These are phyloP conservation scores for Pelusios castaneus DNA, from an alignment of 2,113 vertebrate genomes.

Conservation along the genomic window DNA sequence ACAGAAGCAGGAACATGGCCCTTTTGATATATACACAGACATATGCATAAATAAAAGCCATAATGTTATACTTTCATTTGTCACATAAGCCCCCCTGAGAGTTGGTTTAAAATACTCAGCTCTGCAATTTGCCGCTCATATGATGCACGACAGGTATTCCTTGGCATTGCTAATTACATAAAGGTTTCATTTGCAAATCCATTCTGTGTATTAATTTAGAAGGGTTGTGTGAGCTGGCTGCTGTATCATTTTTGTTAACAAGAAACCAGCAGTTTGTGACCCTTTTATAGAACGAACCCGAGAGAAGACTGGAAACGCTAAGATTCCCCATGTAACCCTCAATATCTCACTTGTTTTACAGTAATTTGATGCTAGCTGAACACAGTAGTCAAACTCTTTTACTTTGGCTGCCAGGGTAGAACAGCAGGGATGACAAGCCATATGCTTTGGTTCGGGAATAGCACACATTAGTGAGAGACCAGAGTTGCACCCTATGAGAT, in stretches of 20 bases:
- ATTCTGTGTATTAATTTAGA: not conserved
- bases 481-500: constrained; percentile 45
- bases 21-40: fast-evolving
- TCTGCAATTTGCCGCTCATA: not conserved
- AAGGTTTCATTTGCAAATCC: not conserved
- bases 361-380: constrained; percentile 71
- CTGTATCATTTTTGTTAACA: not conserved
- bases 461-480: constrained; percentile 56
- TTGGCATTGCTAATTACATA: not conserved
- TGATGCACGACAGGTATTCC: not conserved
- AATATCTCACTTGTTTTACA: constrained; percentile 66
- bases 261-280: constrained; percentile 30
- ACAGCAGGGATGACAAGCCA: constrained; percentile 71
- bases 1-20: not conserved
- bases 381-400: constrained; percentile 60
- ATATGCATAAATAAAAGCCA: not conserved
- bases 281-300: constrained; percentile 30
- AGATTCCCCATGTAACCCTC: constrained; percentile 18
- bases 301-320: constrained; percentile 18
- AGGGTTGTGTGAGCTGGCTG: not conserved
- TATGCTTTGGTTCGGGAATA: constrained; percentile 71
- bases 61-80: not conserved
- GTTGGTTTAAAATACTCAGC: not conserved
- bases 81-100: not conserved
- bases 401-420: constrained; percentile 59